phyloP scores from a whole-genome alignment of 2,113 vertebrate genomes.

The Ctenomys sociabilis region DNA sequence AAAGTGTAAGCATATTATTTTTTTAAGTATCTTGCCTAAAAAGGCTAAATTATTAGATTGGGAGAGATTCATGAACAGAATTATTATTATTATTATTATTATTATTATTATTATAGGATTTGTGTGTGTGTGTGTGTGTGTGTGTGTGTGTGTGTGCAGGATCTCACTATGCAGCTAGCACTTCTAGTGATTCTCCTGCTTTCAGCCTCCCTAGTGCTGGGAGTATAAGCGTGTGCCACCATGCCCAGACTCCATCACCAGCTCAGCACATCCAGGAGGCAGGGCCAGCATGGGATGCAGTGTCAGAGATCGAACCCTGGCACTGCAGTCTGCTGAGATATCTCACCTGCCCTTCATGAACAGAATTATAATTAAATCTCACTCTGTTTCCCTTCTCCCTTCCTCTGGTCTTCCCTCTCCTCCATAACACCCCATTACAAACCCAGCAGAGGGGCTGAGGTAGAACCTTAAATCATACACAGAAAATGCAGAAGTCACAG shows the following conservation, averaged over 20 bases:
- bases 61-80: neutral
- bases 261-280: too few relatives aligned
- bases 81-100: neutral
- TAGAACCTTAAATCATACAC: neutral
- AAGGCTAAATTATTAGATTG: conserved; percentile 18
- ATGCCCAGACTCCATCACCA: too few relatives aligned
- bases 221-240: too few relatives aligned
- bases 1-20: neutral
- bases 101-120: neutral
- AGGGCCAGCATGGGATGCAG: too few relatives aligned
- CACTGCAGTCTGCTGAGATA: too few relatives aligned
- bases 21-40: neutral
- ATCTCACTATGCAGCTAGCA: too few relatives aligned
- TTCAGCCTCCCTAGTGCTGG: too few relatives aligned
- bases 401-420: neutral
- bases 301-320: too few relatives aligned
- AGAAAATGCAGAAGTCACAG: neutral
- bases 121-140: too few relatives aligned
- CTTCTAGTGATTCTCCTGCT: too few relatives aligned
- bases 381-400: neutral
- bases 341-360: too few relatives aligned
- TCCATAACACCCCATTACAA: neutral
- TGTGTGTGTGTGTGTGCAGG: too few relatives aligned
- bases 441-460: neutral
- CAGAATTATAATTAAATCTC: neutral